Evolutionary conservation across 1,140 invertebrate genomes (phyloP), one percentile per base, ranked within the genome.

Genomic region (Formica exsecta): DNA sequence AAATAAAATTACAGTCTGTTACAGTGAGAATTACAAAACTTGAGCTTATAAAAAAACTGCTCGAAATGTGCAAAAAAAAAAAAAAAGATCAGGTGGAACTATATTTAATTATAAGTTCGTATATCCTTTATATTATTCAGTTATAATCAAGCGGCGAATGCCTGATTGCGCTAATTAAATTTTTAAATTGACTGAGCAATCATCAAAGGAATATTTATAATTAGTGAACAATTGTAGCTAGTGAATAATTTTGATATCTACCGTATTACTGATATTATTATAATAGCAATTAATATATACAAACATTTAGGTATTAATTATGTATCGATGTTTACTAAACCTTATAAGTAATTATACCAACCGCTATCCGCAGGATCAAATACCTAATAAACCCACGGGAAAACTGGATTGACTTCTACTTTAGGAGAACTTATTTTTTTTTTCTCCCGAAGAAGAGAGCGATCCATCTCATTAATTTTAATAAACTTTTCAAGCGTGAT

Each of bases 181-280:
- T 57, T 75, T 75, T 16, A 3, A 75, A 38, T 36, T 61, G 3
- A 61, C 16, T 16, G 22, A 76, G 19, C n/a, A 62, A 41, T 44
- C 4, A 9, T 41, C 57, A 76, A 61, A 76, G 2, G 36, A 76
- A 76, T 62, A 76, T 61, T 76, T 62, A 61, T 62, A 76, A 76
- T 61, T 61, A 36, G 4, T 8, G 8, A 54, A 9, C 8, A 19
- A 22, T 19, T 3, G 19, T 51, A 79, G 22, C 6, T 65, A 6
- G 5, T 36, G 22, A 19, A 29, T 79, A 7, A 73, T 73, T 32
- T 74, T 22, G n/a, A 74, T 73, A 9, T 51, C 3, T n/a, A 29
- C 8, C n/a, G 16, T 48, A 51, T 73, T 16, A 57, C 4, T 48
- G 61, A 48, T n/a, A 48, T 48, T 77, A 65, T 38, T 64, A 32